A percentile compares a stretch with the other conserved stretches of the same genome.
Evolutionary conservation across 2,113 vertebrate species (phyloP).

Genomic region (Apodemus sylvaticus): DNA sequence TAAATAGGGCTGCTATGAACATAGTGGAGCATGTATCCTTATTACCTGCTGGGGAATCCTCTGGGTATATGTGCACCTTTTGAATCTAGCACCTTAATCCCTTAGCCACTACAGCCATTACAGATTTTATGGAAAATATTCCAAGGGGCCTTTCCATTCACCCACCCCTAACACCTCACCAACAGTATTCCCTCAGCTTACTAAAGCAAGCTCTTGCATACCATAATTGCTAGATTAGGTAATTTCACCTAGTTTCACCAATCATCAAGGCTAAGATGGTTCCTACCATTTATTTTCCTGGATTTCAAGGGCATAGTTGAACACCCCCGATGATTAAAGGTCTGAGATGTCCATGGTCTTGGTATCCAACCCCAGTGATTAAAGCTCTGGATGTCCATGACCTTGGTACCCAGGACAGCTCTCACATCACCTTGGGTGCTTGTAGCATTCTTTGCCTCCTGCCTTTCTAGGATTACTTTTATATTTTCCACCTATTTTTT

Average conservation of each 20-base stretch:
- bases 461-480: background rate
- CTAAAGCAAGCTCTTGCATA: background rate
- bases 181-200: background rate
- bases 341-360: background rate
- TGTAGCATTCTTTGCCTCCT: background rate
- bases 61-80: background rate
- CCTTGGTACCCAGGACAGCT: background rate
- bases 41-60: no score
- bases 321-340: background rate
- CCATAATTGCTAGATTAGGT: background rate
- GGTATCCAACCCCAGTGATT: background rate
- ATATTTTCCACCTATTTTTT: background rate
- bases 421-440: background rate
- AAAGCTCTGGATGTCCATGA: background rate
- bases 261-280: background rate
- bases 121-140: background rate
- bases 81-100: no score
- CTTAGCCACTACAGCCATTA: background rate
- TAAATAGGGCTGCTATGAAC: no score
- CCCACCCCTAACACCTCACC: background rate
- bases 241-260: background rate
- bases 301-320: background rate
- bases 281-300: background rate
- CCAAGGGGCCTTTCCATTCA: background rate
- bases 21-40: no score